Evolutionary conservation across 92 coral and sea anemone species (phyloP).

Genomic region (Epizoanthus illoricatus): DNA sequence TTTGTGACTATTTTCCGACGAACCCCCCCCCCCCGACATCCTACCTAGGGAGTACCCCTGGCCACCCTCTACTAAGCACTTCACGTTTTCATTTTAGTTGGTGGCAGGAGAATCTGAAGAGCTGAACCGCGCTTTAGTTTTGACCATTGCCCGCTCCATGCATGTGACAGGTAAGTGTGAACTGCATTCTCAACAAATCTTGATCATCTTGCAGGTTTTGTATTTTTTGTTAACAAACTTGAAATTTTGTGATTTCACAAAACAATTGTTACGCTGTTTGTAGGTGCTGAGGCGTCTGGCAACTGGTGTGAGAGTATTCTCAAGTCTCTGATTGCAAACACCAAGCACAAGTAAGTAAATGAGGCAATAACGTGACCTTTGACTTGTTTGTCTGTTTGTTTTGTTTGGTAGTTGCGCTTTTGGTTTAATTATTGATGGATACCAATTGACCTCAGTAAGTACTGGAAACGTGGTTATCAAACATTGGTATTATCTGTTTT

Average conservation of each 20-base stretch:
- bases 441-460: no score
- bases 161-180: constrained; percentile 80
- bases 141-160: constrained; percentile 96
- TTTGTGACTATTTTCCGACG: no score
- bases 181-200: no score
- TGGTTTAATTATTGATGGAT: no score
- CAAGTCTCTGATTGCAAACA: constrained; percentile 68
- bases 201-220: neutral
- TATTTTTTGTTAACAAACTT: neutral
- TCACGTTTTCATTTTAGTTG: constrained; percentile 51
- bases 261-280: neutral
- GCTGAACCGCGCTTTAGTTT: constrained; percentile 85
- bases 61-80: neutral
- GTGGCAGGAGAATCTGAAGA: constrained; percentile 94
- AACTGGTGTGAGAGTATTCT: constrained; percentile 91
- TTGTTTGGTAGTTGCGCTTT: no score
- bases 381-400: neutral
- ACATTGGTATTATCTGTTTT: no score
- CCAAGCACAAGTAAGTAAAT: constrained; percentile 81
- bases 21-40: no score
- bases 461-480: no score
- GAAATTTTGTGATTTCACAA: neutral
- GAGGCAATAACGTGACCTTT: neutral
- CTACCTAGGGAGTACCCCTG: no score
- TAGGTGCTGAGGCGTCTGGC: constrained; percentile 84